Base-by-base conservation (phyloP, 2,888 invertebrate species). In the Tiliacea citrago region DNA sequence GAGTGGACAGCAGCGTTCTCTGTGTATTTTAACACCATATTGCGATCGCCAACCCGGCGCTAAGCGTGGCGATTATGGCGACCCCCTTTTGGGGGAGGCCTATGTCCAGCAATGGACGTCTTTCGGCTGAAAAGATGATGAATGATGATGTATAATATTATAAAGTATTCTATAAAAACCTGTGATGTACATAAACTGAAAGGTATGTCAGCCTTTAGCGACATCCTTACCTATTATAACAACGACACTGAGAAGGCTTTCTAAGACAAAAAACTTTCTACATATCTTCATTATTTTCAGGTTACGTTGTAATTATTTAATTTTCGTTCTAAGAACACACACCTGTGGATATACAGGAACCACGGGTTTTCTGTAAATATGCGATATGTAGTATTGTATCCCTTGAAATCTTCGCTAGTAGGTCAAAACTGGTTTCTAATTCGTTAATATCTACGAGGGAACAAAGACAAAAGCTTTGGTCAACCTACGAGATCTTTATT, bases 281-380 rank as follows among this genome's bases (percentile, higher is more conserved):
- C 76, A 61, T 77, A 55, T 81, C 77, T 75, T 75, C 42, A 61
- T 66, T 81, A 75, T n/a, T 49, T 42, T 42, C 10, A 39, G 29
- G 4, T 24, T 53, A 63, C 7, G 16, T 51, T 51, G 10, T 39
- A 58, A 47, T 13, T 29, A 12, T 16, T 29, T 8, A 4, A 21
- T 39, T 61, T 51, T 47, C 39, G n/a, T 68, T 69, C 18, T 21
- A 49, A 77, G 51, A 16, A 35, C 18, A 58, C 16, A 16, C 53
- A 39, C 24, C 42, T 39, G 21, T 5, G 24, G 29, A 24, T 45
- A 18, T 55, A 68, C 29, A 69, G 29, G 3, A 18, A 2, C 16
- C 4, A 39, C 0, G 13, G n/a, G 9, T 35, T 45, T 62, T 45
- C 21, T 21, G 13, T 49, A 29, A 63, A 29, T n/a, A 21, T 68